Evolutionary conservation across 2,113 vertebrate genomes (phyloP).

Genomic region (Hippopotamus amphibius): DNA sequence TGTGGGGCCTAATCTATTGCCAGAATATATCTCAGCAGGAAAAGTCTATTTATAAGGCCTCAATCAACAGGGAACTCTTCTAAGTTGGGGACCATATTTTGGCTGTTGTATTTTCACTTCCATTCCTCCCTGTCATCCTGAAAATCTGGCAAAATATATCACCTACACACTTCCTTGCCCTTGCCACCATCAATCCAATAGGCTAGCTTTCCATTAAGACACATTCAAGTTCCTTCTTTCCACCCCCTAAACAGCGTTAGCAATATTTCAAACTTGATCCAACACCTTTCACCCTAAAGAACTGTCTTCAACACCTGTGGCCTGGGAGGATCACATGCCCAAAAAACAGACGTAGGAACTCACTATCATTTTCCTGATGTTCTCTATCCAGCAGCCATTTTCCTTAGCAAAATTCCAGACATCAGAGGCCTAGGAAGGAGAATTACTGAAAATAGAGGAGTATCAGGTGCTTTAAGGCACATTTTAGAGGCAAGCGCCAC

Average conservation of each 20-base stretch:
- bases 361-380: not conserved
- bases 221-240: not conserved
- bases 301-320: not conserved
- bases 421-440: not conserved
- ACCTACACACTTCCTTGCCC: not conserved
- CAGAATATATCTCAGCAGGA: constrained; percentile 19
- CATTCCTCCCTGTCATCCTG: not conserved
- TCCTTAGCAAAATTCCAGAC: not conserved
- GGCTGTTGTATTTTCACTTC: constrained; percentile 30
- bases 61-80: not conserved
- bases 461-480: not conserved
- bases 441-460: not conserved
- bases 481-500: constrained; percentile 8
- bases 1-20: constrained; percentile 29
- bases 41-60: constrained; percentile 56
- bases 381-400: not conserved
- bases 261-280: not conserved
- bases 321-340: not conserved
- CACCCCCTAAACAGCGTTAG: not conserved
- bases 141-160: not conserved
- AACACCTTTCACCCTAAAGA: not conserved
- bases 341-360: not conserved
- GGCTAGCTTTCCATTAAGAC: not conserved
- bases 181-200: not conserved
- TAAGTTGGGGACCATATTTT: not conserved